Evolutionary conservation across 2,113 vertebrate species (phyloP).

Genomic region (Ptyas mucosa): DNA sequence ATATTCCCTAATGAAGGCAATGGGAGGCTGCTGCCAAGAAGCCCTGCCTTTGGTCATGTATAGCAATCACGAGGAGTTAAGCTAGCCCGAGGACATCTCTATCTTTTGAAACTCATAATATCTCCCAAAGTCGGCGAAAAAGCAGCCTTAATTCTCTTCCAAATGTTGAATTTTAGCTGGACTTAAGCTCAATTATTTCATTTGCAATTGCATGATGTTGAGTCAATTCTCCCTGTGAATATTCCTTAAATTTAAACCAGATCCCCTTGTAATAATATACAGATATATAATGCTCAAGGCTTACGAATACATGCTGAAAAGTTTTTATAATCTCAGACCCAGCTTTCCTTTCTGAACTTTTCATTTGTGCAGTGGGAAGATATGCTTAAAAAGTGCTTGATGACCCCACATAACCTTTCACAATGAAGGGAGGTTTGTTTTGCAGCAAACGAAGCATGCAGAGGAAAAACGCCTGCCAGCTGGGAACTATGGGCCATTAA

Average conservation of each 20-base stretch:
- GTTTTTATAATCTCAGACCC: conserved; percentile 32
- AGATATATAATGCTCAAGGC: conserved; percentile 52
- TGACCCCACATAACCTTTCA: conserved; percentile 58
- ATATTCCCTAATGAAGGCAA: too few relatives aligned
- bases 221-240: conserved; percentile 46
- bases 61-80: neutral
- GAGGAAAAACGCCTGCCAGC: conserved; percentile 61
- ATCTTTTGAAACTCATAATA: neutral
- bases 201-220: conserved; percentile 41
- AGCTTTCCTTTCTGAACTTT: conserved; percentile 35
- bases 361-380: conserved; percentile 51
- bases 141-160: neutral
- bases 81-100: neutral
- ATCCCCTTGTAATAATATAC: conserved; percentile 55
- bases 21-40: neutral
- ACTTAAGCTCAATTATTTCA: neutral
- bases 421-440: conserved; percentile 59
- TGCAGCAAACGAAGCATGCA: conserved; percentile 67
- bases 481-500: conserved; percentile 64
- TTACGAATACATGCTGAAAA: conserved; percentile 48
- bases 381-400: conserved; percentile 42
- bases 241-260: conserved; percentile 40
- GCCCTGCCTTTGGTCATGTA: neutral
- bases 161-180: neutral
- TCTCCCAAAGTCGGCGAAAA: neutral